These are phyloP conservation scores for Cenopis cana DNA, from an alignment of 2,888 invertebrate genomes.

Conservation along the genomic window DNA sequence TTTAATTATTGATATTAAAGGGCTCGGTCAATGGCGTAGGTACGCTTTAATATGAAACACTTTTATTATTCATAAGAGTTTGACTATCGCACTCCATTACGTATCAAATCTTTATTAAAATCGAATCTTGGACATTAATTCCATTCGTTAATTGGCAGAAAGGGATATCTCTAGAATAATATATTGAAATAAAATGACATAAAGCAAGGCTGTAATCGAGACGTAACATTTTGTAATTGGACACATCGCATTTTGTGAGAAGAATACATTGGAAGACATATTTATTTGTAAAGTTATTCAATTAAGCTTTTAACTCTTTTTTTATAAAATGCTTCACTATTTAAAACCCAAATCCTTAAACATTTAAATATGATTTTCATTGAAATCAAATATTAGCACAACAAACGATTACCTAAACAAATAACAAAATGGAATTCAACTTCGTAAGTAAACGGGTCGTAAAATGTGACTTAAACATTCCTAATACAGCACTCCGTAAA, in stretches of 20 bases:
- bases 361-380: slow-evolving; percentile 17
- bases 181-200: background rate
- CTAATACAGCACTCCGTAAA: slow-evolving; percentile 27
- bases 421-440: slow-evolving; percentile 26
- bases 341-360: slow-evolving; percentile 18
- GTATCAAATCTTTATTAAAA: background rate
- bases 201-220: background rate
- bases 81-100: background rate
- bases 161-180: background rate
- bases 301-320: slow-evolving; percentile 1
- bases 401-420: slow-evolving; percentile 37
- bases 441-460: slow-evolving; percentile 33
- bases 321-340: slow-evolving; percentile 12
- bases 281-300: background rate
- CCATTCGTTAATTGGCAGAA: background rate
- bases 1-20: slow-evolving; percentile 10
- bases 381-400: slow-evolving; percentile 29
- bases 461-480: slow-evolving; percentile 37
- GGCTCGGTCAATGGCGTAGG: slow-evolving; percentile 2
- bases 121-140: background rate
- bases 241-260: no score
- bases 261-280: no score
- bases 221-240: background rate
- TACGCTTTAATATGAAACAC: slow-evolving; percentile 2
- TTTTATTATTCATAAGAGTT: background rate